These are phyloP conservation scores for Phthorimaea operculella DNA, from an alignment of 1,140 invertebrate species.

Conservation along the genomic window DNA sequence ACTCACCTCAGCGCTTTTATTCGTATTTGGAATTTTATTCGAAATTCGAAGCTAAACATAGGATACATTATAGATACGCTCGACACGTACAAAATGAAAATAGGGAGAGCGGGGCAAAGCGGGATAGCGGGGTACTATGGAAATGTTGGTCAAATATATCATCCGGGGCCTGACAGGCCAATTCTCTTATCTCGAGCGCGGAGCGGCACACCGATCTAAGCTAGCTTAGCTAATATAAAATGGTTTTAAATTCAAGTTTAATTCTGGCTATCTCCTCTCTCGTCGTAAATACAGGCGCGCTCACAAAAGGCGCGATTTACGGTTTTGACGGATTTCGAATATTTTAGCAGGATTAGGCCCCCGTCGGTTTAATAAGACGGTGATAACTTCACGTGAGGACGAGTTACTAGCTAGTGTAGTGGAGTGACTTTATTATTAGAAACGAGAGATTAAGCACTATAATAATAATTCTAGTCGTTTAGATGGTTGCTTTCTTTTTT, in stretches of 20 bases:
- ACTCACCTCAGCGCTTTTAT: conserved; percentile 42
- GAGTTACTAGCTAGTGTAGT: neutral
- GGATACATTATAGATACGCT: conserved; percentile 60
- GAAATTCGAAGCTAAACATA: conserved; percentile 49
- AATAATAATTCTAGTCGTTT: too few species aligned
- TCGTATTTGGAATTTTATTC: conserved; percentile 25
- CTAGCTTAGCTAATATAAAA: conserved; percentile 68
- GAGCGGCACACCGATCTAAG: conserved; percentile 57
- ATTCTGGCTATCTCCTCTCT: conserved; percentile 58
- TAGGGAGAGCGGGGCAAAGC: conserved; percentile 45
- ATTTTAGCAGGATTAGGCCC: conserved; percentile 48
- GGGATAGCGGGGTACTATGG: conserved; percentile 70
- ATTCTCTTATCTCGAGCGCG: conserved; percentile 81
- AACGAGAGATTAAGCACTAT: too few species aligned
- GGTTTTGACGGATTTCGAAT: conserved; percentile 57
- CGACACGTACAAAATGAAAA: conserved; percentile 67
- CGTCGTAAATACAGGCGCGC: conserved; percentile 45
- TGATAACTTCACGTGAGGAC: conserved; percentile 24
- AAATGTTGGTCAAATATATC: conserved; percentile 90
- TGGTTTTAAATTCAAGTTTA: conserved; percentile 67
- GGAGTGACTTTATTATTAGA: neutral
- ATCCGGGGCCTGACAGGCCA: conserved; percentile 85
- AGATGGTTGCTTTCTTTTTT: too few species aligned
- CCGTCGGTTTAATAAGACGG: conserved; percentile 35
- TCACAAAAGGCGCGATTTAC: conserved; percentile 60